phyloP scores from a whole-genome alignment of 2,888 invertebrate species.

The Nysson spinosus region DNA sequence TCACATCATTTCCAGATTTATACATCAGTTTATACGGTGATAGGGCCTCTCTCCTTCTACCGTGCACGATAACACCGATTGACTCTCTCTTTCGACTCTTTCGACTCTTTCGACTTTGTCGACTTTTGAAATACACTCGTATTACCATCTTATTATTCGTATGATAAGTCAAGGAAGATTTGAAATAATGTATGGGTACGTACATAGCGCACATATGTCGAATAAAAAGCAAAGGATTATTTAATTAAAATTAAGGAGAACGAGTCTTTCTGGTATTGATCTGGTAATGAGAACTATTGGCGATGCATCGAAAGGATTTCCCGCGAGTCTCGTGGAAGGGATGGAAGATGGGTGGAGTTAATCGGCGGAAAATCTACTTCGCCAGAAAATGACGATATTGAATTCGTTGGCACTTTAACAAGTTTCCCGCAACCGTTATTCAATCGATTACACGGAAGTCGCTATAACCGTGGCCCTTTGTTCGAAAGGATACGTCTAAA shows the following conservation, averaged over 20 bases:
- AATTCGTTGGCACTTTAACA: conserved; percentile 50
- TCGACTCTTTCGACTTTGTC: not conserved
- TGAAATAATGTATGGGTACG: too few relatives aligned
- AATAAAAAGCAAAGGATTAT: too few relatives aligned
- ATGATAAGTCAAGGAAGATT: too few relatives aligned
- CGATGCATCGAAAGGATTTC: conserved; percentile 35
- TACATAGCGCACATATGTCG: too few relatives aligned
- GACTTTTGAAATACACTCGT: not conserved
- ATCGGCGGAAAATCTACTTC: conserved; percentile 48
- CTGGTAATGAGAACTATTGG: conserved; percentile 29
- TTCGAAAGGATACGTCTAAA: conserved; percentile 47
- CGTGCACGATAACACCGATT: too few relatives aligned
- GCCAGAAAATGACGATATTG: conserved; percentile 50
- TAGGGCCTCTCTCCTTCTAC: not conserved
- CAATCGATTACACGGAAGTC: conserved; percentile 35
- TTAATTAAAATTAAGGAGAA: too few relatives aligned
- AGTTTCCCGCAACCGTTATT: conserved; percentile 17
- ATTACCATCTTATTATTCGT: too few relatives aligned
- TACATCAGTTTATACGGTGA: conserved; percentile 3
- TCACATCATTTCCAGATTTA: conserved; percentile 32
- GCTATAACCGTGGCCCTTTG: conserved; percentile 33
- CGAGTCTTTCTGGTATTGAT: too few relatives aligned
- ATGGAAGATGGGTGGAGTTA: conserved; percentile 18
- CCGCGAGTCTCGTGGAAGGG: not conserved
- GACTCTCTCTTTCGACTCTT: not conserved